Evolutionary conservation across 2,888 invertebrate genomes (phyloP).

Genomic region (Horisme vitalbata): DNA sequence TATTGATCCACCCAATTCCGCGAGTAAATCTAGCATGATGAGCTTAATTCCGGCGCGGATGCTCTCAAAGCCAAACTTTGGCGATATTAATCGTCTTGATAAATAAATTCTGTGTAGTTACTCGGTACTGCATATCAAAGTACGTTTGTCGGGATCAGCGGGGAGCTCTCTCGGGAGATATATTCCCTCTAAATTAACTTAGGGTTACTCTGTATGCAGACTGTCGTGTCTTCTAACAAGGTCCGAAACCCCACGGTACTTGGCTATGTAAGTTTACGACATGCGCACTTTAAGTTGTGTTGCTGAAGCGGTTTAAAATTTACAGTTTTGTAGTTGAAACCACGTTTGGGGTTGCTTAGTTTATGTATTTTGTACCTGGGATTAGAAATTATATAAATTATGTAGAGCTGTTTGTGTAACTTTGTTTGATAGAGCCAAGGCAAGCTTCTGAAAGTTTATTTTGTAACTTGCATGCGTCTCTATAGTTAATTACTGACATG

Average conservation of each 20-base stretch:
- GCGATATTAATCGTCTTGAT: slow-evolving; percentile 34
- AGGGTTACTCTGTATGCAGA: slow-evolving; percentile 78
- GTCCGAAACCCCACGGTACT: slow-evolving; percentile 61
- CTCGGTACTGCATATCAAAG: slow-evolving; percentile 57
- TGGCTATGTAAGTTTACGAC: slow-evolving; percentile 51
- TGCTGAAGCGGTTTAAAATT: slow-evolving; percentile 44
- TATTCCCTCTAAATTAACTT: slow-evolving; percentile 75
- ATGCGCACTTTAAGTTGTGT: slow-evolving; percentile 43
- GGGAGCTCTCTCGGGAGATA: slow-evolving; percentile 53
- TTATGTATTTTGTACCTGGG: slow-evolving; percentile 4
- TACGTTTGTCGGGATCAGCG: slow-evolving; percentile 62
- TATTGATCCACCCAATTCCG: slow-evolving; percentile 25
- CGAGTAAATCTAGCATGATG: slow-evolving; percentile 22
- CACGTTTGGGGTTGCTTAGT: neutral
- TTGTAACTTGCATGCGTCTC: no score
- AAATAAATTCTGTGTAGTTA: slow-evolving; percentile 56
- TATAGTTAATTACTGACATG: no score
- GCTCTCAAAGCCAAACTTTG: slow-evolving; percentile 32
- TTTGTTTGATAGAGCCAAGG: no score
- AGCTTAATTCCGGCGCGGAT: slow-evolving; percentile 32
- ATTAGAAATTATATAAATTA: slow-evolving; percentile 1
- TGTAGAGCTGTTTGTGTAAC: slow-evolving; percentile 2
- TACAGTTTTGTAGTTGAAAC: slow-evolving; percentile 31
- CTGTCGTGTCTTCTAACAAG: slow-evolving; percentile 65
- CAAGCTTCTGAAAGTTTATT: no score